These are phyloP conservation scores for Drosophila repleta DNA, from an alignment of 1,140 invertebrate species.

Conservation along the genomic window DNA sequence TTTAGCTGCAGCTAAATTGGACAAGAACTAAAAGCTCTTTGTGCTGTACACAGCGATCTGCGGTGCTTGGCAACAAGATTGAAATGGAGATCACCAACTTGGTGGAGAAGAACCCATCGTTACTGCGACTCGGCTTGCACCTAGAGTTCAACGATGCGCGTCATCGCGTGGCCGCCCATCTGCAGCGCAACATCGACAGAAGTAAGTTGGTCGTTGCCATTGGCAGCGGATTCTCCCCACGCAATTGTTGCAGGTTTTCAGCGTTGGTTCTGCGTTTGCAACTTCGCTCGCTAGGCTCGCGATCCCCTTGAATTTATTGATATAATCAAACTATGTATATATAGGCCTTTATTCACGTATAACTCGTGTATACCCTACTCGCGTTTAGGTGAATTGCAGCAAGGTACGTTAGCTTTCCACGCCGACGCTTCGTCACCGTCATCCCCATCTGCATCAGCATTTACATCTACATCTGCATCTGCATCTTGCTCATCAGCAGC, in stretches of 20 bases:
- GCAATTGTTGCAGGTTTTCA: constrained; percentile 55
- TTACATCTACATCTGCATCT: constrained; percentile 48
- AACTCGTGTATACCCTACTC: constrained; percentile 48
- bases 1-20: not conserved
- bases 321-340: constrained; percentile 20
- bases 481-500: constrained; percentile 42
- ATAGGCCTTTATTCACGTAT: constrained; percentile 33
- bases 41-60: constrained; percentile 90
- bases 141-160: constrained; percentile 98
- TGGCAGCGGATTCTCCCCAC: constrained; percentile 11
- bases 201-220: constrained; percentile 88
- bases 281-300: constrained; percentile 52
- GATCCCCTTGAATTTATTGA: constrained; percentile 20
- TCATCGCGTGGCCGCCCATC: constrained; percentile 94
- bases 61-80: constrained; percentile 97
- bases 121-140: constrained; percentile 96
- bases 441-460: constrained; percentile 42
- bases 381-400: constrained; percentile 79
- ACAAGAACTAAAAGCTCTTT: not conserved
- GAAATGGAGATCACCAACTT: constrained; percentile 98
- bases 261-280: constrained; percentile 56
- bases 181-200: constrained; percentile 98
- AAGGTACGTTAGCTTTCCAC: constrained; percentile 72
- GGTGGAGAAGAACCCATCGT: constrained; percentile 95
- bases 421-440: constrained; percentile 38